Percentiles rank a stretch among this genome's conserved stretches.
Evolutionary conservation across 1,140 invertebrate species (phyloP).

Genomic region (Musca vetustissima): DNA sequence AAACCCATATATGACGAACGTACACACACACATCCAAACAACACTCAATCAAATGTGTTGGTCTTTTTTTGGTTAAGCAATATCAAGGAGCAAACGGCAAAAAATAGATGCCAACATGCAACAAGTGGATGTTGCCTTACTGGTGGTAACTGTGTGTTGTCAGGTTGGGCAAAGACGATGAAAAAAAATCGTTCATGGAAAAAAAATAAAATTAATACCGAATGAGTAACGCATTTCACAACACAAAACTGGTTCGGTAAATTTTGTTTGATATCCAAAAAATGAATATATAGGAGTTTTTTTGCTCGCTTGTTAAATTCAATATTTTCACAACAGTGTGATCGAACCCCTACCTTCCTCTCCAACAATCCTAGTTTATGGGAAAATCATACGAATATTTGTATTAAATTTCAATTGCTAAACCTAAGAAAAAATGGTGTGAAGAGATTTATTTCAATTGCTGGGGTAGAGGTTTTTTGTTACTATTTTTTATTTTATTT

Average conservation of each 20-base stretch:
- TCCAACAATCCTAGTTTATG: not conserved
- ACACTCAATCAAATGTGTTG: no score
- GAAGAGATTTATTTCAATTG: no score
- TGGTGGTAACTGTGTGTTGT: conserved; percentile 6
- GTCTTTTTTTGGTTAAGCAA: no score
- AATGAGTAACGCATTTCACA: not conserved
- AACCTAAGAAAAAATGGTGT: no score
- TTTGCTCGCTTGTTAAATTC: not conserved
- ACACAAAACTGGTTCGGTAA: conserved; percentile 10
- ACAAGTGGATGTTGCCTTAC: conserved; percentile 21
- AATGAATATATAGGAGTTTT: not conserved
- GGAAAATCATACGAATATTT: not conserved
- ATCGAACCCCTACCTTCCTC: not conserved
- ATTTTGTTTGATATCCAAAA: conserved; percentile 17
- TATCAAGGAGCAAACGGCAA: not conserved
- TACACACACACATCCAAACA: no score
- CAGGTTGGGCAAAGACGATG: not conserved
- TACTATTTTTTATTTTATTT: no score
- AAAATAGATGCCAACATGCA: conserved; percentile 18
- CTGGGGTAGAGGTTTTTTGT: no score
- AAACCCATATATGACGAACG: no score
- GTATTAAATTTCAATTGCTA: conserved; percentile 15
- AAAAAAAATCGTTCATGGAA: not conserved
- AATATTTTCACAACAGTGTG: no score
- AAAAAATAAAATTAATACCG: not conserved